phyloP scores from a whole-genome alignment of 2,888 invertebrate genomes.

The Strigamia crassipes region DNA sequence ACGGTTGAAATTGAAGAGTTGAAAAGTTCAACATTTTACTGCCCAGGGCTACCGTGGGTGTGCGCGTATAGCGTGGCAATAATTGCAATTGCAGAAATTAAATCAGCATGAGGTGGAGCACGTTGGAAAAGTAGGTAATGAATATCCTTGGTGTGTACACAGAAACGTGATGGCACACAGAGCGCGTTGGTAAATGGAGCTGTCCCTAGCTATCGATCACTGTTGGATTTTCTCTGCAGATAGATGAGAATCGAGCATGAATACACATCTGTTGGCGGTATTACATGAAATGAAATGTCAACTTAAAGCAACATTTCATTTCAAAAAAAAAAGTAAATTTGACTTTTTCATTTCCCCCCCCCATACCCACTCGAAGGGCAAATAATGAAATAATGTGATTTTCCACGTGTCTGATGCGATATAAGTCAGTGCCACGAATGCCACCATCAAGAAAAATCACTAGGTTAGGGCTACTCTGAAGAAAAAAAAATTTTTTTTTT shows the following conservation, averaged over 20 bases:
- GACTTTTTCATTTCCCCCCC: background rate
- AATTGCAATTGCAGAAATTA: conserved; percentile 19
- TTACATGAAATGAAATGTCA: conserved; percentile 38
- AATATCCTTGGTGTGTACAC: background rate
- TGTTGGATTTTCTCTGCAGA: conserved; percentile 22
- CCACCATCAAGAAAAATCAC: background rate
- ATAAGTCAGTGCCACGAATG: background rate
- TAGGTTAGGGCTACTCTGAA: background rate
- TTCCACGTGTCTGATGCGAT: background rate
- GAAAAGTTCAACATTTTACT: background rate
- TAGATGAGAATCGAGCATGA: conserved; percentile 29
- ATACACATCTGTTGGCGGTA: conserved; percentile 32
- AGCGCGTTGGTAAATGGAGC: conserved; percentile 30
- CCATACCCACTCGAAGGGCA: background rate
- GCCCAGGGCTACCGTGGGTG: background rate
- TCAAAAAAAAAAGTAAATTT: background rate
- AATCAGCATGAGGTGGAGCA: conserved; percentile 21
- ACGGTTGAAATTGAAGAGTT: background rate
- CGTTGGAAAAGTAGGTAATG: background rate
- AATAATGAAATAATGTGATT: background rate
- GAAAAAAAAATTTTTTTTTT: no score
- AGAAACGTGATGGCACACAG: background rate
- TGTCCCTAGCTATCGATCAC: conserved; percentile 32
- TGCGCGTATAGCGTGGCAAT: background rate
- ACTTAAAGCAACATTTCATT: conserved; percentile 7